Base-by-base conservation (phyloP, 2,888 invertebrate species). In the Labia minor region DNA sequence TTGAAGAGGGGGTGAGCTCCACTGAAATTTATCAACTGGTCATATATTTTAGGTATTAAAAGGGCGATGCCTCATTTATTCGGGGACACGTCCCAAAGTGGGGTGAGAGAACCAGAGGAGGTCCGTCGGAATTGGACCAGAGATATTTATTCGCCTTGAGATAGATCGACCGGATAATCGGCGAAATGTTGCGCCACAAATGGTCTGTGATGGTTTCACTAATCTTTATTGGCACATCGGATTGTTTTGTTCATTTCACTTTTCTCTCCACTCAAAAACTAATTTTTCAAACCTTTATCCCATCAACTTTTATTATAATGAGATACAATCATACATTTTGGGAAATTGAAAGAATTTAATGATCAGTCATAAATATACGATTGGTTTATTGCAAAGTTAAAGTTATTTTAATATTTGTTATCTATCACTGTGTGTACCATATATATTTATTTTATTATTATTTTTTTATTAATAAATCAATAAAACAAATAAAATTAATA, bases 1-100 rank as follows among this genome's bases (percentile, higher is more conserved):
- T n/a, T 3, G 14, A 2, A 49, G 49, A 49, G 49, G 49, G 49
- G 49, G 49, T 49, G 26, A 26, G 49, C 49, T 10, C 49, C 49
- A 49, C 3, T 49, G 49, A 49, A 49, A 49, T 49, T 49, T 49
- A 49, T 49, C 49, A 49, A 49, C 49, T 49, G 49, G 49, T 49
- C 49, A 49, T 49, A 49, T 49, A 49, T 49, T 49, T 49, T 49
- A 49, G 6, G 49, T 49, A 49, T 49, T 49, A 49, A 49, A 49
- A 49, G 49, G 49, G 49, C 49, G 49, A 49, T 49, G 49, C 49
- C 49, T 49, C 49, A 49, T 49, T 49, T 49, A 49, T 49, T 49
- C 49, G 49, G 49, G 49, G 49, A 49, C 49, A 49, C 49, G 49
- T 49, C 49, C 49, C 14, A 14, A 49, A 49, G n/a, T n/a, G 49